phyloP scores from a whole-genome alignment of 37 sponge, comb jelly and placozoan species.

The Bolinopsis microptera region DNA sequence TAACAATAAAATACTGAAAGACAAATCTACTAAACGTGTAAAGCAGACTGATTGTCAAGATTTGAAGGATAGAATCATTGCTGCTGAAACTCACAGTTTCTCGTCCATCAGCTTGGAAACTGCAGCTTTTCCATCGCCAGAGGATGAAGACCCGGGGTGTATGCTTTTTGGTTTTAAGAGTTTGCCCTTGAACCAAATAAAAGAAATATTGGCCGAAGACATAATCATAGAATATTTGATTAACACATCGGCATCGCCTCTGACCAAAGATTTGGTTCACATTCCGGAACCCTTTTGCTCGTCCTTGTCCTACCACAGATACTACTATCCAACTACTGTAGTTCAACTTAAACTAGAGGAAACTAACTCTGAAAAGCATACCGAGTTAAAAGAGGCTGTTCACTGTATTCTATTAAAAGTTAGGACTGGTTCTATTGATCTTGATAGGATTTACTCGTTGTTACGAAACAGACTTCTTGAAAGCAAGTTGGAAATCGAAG shows the following conservation, averaged over 20 bases:
- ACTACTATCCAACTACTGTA: not conserved
- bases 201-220: conserved; percentile 69
- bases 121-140: conserved; percentile 74
- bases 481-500: not conserved
- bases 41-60: not conserved
- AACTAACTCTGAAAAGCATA: not conserved
- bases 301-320: conserved; percentile 7
- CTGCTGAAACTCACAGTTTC: not conserved
- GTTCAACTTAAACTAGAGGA: conserved; percentile 3
- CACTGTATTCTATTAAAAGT: not conserved
- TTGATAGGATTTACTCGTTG: not conserved
- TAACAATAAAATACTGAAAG: conserved; percentile 31
- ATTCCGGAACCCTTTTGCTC: conserved; percentile 78
- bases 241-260: conserved; percentile 89
- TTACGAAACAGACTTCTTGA: not conserved
- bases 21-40: not conserved
- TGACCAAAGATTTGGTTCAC: conserved; percentile 82
- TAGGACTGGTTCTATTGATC: not conserved
- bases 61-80: not conserved
- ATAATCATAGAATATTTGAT: conserved; percentile 77
- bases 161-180: conserved; percentile 39
- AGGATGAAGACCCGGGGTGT: conserved; percentile 73
- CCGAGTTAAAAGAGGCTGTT: not conserved
- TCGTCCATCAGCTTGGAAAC: not conserved
- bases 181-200: conserved; percentile 61